Conservation (phyloP, 2,888 invertebrate genomes). For the Lasioglossum pauxillum region DNA sequence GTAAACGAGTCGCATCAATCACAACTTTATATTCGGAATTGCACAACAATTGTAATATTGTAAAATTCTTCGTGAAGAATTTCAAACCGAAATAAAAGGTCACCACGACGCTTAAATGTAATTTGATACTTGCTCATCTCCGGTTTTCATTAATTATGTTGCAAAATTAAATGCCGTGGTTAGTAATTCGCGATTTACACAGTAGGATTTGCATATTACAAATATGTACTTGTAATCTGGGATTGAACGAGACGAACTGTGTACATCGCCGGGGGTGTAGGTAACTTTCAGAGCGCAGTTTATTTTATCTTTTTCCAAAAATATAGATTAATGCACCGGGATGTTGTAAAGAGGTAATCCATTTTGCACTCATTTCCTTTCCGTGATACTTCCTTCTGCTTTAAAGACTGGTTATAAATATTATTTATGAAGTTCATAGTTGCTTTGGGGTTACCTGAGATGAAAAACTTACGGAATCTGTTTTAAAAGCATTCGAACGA, state of each 20-base stretch:
- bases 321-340: not conserved
- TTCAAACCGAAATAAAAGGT: not conserved
- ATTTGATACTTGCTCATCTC: not conserved
- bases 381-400: not conserved
- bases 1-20: not conserved
- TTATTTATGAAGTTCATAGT: not conserved
- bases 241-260: not conserved
- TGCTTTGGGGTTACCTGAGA: not conserved
- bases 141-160: not conserved
- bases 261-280: not conserved
- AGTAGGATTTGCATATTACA: not conserved
- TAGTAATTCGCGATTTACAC: not conserved
- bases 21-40: not conserved
- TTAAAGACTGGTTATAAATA: not conserved
- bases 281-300: not conserved
- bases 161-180: not conserved
- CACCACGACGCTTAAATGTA: not conserved
- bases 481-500: not conserved
- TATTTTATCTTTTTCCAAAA: not conserved
- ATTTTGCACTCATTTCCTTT: not conserved
- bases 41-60: not conserved
- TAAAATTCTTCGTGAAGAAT: not conserved
- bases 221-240: not conserved
- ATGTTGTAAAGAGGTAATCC: not conserved
- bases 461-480: not conserved